Percentiles rank a stretch among this genome's conserved stretches.
phyloP scores from a whole-genome alignment of 2,113 vertebrate species.

The Psilopogon haemacephalus region DNA sequence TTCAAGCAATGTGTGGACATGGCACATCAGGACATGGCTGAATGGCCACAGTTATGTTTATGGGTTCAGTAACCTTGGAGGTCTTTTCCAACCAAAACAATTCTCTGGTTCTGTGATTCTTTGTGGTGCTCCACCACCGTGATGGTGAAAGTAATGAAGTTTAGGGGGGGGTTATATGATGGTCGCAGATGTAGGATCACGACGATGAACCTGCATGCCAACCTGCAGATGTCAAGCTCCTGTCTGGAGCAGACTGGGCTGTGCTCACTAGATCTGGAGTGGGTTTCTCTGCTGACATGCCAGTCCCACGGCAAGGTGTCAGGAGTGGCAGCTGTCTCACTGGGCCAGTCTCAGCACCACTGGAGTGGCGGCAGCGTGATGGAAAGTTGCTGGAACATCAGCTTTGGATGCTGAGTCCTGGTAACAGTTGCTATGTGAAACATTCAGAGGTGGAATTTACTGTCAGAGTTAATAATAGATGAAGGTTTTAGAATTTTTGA shows the following conservation, averaged over 20 bases:
- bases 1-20: too few species aligned
- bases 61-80: too few species aligned
- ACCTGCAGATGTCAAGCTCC: rapidly evolving
- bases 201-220: not conserved
- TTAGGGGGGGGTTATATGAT: not conserved
- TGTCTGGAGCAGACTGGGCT: not conserved
- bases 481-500: constrained; percentile 83
- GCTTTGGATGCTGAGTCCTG: constrained; percentile 69
- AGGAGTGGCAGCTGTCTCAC: not conserved
- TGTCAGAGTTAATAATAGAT: constrained; percentile 85
- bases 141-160: not conserved
- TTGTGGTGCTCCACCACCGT: rapidly evolving
- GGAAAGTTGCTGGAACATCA: constrained; percentile 63
- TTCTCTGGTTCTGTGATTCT: not conserved
- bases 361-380: not conserved
- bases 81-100: too few species aligned
- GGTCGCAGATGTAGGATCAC: not conserved
- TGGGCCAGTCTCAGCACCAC: not conserved
- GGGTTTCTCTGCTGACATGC: not conserved
- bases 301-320: not conserved
- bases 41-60: too few species aligned
- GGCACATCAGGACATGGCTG: too few species aligned
- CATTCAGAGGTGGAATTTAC: constrained; percentile 80
- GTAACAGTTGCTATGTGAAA: constrained; percentile 84
- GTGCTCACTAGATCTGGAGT: not conserved